Evolutionary conservation across 30 jellyfish, hydroid and myxozoan species (phyloP), one percentile per base, ranked within the genome.

Genomic region (Hydractinia symbiolongicarpus): DNA sequence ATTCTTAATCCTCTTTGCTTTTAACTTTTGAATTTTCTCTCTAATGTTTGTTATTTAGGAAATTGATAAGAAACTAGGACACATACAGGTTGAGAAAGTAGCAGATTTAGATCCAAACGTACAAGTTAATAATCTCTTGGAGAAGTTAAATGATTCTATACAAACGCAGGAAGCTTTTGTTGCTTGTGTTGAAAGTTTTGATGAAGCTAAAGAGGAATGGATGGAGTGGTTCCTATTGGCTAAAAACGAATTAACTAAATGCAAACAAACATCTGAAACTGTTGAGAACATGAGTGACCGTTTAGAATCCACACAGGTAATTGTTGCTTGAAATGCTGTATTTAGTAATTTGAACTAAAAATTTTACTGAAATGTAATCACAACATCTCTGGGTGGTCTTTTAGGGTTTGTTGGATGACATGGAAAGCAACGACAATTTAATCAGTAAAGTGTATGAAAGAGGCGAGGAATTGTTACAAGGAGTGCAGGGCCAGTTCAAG

Each of bases 371-470:
- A 30, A 30, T 30, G 44, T 30, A 30, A 30, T 30, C 44, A 30
- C 44, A 30, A 30, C 44, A 30, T 30, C 44, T 30, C 44, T 30
- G 44, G 2, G 44, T 30, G 44, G 44, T 30, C 44, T 76, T 61
- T 50, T 55, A 89, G 96, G 89, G 85, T 11, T 82, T 89, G 9
- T 50, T 89, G 51, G 95, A 89, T 73, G 94, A 83, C 64, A 89
- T 89, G 96, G 94, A 83, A 73, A 79, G 58, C 54, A 89, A 82
- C 53, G 96, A 89, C 62, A 74, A 84, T 17, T 74, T 89, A 90
- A 89, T 89, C 53, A 88, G 90, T 15, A 88, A 89, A 49, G 95
- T 89, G 67, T 89, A 89, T 64, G 89, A 79, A 61, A 73, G 53
- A 14, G 96, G 96, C 4, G 90, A 81, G 72, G 88, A 71, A 50